Conservation (phyloP, 1,140 invertebrate species). For the Sitophilus oryzae region DNA sequence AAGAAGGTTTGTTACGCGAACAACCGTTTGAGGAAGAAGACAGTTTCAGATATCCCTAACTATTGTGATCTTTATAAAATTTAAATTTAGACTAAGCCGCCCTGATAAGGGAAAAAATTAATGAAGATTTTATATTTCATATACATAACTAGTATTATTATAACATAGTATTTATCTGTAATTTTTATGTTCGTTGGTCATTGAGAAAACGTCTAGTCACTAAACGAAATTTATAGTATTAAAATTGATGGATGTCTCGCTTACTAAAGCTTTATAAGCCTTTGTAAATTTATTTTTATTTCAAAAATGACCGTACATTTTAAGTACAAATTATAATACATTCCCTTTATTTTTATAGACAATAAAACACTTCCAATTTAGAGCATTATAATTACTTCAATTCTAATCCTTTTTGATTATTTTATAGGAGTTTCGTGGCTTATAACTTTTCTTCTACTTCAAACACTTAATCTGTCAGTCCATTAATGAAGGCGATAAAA, state of each 20-base stretch:
- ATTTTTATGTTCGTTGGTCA: not conserved
- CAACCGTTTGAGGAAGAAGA: conserved; percentile 30
- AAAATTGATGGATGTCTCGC: not conserved
- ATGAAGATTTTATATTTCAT: not conserved
- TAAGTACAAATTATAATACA: not conserved
- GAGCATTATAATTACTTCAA: too few species aligned
- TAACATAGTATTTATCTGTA: not conserved
- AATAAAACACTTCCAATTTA: not conserved
- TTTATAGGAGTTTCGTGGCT: too few species aligned
- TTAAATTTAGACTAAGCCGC: not conserved
- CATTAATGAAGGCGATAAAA: too few species aligned
- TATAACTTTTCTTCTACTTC: too few species aligned
- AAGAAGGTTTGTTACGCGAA: conserved; percentile 60
- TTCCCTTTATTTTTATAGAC: conserved; percentile 3
- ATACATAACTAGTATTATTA: not conserved
- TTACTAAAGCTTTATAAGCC: not conserved
- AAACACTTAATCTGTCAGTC: too few species aligned
- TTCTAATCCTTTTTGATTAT: too few species aligned
- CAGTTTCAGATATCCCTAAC: conserved; percentile 14
- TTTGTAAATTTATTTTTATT: not conserved
- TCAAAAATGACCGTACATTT: not conserved
- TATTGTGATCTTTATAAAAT: not conserved
- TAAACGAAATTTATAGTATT: not conserved
- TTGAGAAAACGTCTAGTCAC: not conserved
- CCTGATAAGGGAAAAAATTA: not conserved